Conservation (phyloP, 2,113 vertebrate genomes). For the Psilopogon haemacephalus region DNA sequence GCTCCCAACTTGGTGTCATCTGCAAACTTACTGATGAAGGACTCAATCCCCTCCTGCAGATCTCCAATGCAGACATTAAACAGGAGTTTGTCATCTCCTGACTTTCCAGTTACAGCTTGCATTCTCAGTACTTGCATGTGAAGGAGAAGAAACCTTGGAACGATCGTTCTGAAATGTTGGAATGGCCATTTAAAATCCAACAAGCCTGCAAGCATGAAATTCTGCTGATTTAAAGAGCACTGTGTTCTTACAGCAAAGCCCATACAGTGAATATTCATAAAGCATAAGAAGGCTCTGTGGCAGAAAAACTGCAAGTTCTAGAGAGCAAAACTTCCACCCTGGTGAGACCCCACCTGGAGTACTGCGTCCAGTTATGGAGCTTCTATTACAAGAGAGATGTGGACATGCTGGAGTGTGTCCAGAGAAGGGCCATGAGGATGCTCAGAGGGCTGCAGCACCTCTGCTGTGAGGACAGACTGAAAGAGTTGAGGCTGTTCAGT, state of each 20-base stretch:
- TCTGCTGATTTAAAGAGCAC: background rate
- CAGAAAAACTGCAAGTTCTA: background rate
- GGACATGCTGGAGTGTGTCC: too few species aligned
- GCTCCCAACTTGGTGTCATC: too few species aligned
- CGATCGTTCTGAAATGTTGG: background rate
- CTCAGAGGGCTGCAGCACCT: too few species aligned
- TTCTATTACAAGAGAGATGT: too few species aligned
- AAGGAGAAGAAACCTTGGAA: background rate
- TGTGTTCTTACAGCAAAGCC: background rate
- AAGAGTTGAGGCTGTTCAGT: too few species aligned
- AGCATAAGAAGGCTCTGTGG: background rate
- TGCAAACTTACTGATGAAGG: too few species aligned
- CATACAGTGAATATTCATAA: background rate
- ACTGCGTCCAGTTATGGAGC: too few species aligned
- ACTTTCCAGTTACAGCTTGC: background rate
- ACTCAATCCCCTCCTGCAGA: too few species aligned
- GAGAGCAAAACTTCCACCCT: background rate
- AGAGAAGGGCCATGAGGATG: too few species aligned
- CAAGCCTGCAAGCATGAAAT: background rate
- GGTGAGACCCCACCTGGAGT: too few species aligned
- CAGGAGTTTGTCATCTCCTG: background rate
- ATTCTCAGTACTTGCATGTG: background rate
- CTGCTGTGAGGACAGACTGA: too few species aligned
- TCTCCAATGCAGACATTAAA: too few species aligned
- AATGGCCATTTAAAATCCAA: background rate